phyloP scores from a whole-genome alignment of 2,113 vertebrate genomes.

The Mixornis gularis region DNA sequence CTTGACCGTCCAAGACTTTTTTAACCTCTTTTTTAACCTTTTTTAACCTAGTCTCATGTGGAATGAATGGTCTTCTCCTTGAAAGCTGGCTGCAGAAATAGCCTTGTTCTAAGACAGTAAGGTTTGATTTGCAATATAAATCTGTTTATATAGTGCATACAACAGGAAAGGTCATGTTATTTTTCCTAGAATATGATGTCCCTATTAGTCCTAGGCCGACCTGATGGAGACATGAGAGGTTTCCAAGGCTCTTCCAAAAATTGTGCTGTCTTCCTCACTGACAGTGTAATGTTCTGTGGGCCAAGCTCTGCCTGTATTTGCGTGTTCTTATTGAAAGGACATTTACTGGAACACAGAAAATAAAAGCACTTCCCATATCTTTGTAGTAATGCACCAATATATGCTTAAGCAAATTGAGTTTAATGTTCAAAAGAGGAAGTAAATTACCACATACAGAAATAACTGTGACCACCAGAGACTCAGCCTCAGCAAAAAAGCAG shows the following conservation, averaged over 20 bases:
- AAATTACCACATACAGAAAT: background rate
- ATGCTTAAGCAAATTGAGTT: background rate
- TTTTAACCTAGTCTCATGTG: background rate
- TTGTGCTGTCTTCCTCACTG: background rate
- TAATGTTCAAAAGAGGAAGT: conserved; percentile 10
- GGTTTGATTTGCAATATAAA: background rate
- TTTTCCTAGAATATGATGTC: background rate
- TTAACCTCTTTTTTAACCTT: background rate
- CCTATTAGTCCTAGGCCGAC: background rate
- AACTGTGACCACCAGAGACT: background rate
- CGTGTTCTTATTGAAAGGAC: background rate
- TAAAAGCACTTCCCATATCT: background rate
- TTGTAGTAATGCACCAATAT: background rate
- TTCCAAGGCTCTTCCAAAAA: background rate
- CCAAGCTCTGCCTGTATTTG: background rate
- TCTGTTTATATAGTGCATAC: background rate
- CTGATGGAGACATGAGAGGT: background rate
- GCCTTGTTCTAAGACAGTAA: background rate
- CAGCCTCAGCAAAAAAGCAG: background rate
- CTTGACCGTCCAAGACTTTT: background rate
- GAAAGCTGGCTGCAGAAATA: background rate
- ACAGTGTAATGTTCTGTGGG: background rate
- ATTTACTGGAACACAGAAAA: background rate
- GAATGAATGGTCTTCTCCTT: background rate
- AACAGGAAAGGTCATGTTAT: background rate